phyloP scores from a whole-genome alignment of 1,140 invertebrate species.

The Macrostomum lignano region DNA sequence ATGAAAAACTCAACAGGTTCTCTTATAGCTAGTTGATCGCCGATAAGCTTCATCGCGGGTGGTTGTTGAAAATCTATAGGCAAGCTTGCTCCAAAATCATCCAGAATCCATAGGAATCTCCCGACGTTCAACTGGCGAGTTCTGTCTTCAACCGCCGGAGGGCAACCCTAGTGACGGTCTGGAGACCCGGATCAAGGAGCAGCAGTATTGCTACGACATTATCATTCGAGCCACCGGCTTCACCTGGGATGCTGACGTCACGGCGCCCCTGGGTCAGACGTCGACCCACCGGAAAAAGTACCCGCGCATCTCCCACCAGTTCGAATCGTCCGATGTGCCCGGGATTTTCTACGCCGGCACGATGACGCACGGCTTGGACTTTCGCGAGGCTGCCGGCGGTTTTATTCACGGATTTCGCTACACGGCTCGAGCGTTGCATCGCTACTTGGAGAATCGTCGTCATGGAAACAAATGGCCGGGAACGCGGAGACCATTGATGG shows the following conservation, averaged over 20 bases:
- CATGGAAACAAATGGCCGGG: too few species aligned
- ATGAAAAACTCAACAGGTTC: too few species aligned
- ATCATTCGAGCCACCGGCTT: conserved; percentile 29
- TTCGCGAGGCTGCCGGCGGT: conserved; percentile 29
- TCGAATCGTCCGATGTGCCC: conserved; percentile 18
- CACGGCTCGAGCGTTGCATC: conserved; percentile 30
- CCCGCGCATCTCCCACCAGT: conserved; percentile 21
- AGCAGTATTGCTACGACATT: conserved; percentile 22
- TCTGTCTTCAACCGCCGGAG: too few species aligned
- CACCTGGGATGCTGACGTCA: conserved; percentile 16
- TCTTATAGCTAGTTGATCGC: too few species aligned
- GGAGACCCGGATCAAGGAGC: too few species aligned
- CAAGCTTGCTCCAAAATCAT: neutral
- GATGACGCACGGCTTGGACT: conserved; percentile 27
- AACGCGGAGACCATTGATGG: too few species aligned
- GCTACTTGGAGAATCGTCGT: too few species aligned
- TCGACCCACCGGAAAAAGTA: conserved; percentile 15
- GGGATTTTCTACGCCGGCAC: conserved; percentile 27
- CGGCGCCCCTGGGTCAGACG: neutral
- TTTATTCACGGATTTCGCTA: conserved; percentile 32
- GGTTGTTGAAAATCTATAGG: too few species aligned
- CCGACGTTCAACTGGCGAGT: neutral
- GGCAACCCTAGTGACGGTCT: too few species aligned
- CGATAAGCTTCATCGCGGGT: too few species aligned
- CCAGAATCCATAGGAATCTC: neutral